Base-by-base conservation (phyloP, 2,888 invertebrate species). In the Clepsis dumicolana region DNA sequence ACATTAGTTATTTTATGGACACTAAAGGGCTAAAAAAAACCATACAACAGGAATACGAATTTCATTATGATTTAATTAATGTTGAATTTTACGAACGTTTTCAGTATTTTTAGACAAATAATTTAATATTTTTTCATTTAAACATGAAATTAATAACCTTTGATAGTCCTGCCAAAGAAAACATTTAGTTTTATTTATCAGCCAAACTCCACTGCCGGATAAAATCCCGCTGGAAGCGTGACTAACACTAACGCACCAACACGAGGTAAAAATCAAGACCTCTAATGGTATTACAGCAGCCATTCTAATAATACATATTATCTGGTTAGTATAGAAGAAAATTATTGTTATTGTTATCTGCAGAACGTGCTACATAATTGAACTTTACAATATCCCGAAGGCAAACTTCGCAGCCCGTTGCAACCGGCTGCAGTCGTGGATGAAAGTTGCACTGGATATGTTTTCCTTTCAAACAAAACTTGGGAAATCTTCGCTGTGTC, bases 321-420 rank as follows among this genome's bases (percentile, higher is more conserved):
- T 68, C 68, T 63, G 61, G 65, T 63, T 48, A 54, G 44, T 62
- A 62, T 67, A 59, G 63, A 72, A 71, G 74, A 74, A 70, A 75
- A 75, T 77, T 82, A 75, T 76, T 73, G 72, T 78, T 75, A 76
- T 78, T 79, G 75, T 79, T 75, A 78, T 80, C 74, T 65, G 62
- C 69, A 64, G 63, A 71, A 71, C 72, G 70, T 74, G 72, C 72
- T 77, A 76, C 74, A 78, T 78, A 78, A 80, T 82, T 82, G 77
- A 83, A 77, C 73, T 74, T 73, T 79, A 77, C 75, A 77, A 75
- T 76, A 70, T 80, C 74, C 75, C 70, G 70, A 71, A 67, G 71
- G 64, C 70, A 62, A 71, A 74, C 71, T 73, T 73, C 18, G 54
- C 65, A 72, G 62, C 69, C 70, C 64, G 74, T 70, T 72, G 72